Evolutionary conservation across 2,113 vertebrate genomes (phyloP), one percentile per base, ranked within the genome.

Genomic region (Amazona vittata): DNA sequence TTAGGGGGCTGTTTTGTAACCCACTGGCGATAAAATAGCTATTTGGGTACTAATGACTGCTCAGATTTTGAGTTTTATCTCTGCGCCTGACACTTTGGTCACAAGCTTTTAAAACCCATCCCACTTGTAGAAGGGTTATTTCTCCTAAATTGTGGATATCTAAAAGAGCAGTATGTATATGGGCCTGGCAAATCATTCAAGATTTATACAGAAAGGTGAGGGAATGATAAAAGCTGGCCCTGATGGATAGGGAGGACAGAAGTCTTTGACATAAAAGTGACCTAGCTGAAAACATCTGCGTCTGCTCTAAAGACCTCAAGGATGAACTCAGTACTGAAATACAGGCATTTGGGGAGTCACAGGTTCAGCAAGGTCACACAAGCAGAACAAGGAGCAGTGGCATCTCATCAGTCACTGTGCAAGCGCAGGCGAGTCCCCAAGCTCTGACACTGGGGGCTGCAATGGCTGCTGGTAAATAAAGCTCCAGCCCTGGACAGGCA

Each of bases 371-470:
- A 49, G 26, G 63, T 74, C 44, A 57, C 26, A 9, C 29, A 24
- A 39, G 52, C 60, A 62, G 33, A 46, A 31, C 15, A 37, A 47
- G 10, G 28, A 82, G 21, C 28, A 41, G 31, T 9, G 22, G 12
- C 25, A 47, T 75, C 1, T 1, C 4, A 0, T 24, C 19, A 49
- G 24, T 73, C 47, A 44, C 37, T 47, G 46, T 64, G 44, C 41
- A 80, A 83, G 26, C 0, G 0, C 49, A 41, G 15, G 9, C 26
- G 26, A 44, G 14, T 37, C 37, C 26, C 20, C 4, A 62, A 6
- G 35, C 37, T 31, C 37, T 76, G 52, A 8, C 15, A 24, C 17
- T 24, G 5, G 11, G 28, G 12, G 26, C 31, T 62, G 37, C 44
- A 49, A 2, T 63, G 53, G 25, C 24, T 47, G 35, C 20, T 24